Conservation (phyloP, 2,797 vertebrate species). For the Protosalanx chinensis region DNA sequence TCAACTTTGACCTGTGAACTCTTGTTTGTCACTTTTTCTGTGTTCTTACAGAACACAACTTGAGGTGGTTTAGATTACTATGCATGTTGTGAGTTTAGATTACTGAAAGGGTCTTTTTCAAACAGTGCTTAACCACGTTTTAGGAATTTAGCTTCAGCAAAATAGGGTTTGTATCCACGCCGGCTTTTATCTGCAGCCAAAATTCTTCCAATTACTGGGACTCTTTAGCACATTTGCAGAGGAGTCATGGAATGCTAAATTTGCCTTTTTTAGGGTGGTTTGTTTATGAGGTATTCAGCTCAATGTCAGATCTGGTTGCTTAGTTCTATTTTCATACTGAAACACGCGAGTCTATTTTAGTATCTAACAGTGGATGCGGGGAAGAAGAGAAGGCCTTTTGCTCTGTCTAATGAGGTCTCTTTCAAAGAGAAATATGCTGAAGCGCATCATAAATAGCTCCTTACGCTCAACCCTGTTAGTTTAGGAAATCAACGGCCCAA, state of each 20-base stretch:
- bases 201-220: neutral
- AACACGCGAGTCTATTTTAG: slow-evolving; percentile 9
- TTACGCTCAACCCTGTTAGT: neutral
- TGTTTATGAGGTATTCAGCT: neutral
- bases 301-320: neutral
- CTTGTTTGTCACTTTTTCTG: neutral
- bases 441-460: slow-evolving; percentile 14
- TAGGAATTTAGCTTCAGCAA: neutral
- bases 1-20: slow-evolving; percentile 5
- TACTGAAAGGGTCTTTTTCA: neutral
- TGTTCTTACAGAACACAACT: no score
- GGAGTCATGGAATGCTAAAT: neutral
- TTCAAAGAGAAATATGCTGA: slow-evolving; percentile 10
- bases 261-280: neutral
- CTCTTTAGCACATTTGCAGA: neutral
- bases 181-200: neutral
- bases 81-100: no score
- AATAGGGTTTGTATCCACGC: neutral
- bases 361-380: slow-evolving; percentile 15
- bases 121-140: neutral
- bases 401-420: slow-evolving; percentile 34
- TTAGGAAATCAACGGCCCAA: no score
- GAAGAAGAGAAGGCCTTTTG: slow-evolving; percentile 35
- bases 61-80: no score
- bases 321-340: slow-evolving; percentile 13